Percentiles rank a stretch among this genome's conserved stretches.
Conservation (phyloP, 2,888 invertebrate species). For the Heliconius ethilla region DNA sequence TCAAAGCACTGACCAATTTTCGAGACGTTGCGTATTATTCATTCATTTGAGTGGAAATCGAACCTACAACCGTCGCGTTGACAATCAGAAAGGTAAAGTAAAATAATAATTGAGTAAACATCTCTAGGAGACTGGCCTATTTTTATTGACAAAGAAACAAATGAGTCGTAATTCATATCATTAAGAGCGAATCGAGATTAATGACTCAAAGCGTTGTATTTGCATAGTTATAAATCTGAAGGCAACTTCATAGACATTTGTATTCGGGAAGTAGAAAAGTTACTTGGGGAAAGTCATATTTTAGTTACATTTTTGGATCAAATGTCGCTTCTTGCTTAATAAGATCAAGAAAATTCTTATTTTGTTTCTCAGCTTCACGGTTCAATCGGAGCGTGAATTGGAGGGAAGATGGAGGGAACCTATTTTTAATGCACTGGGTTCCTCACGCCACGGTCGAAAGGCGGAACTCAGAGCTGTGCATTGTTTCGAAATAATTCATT, state of each 20-base stretch:
- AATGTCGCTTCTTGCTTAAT: background rate
- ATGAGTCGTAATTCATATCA: constrained; percentile 16
- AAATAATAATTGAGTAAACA: background rate
- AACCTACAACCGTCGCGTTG: too few species aligned
- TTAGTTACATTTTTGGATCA: constrained; percentile 7
- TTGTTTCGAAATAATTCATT: background rate
- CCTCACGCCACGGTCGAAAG: background rate
- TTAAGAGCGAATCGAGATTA: constrained; percentile 30
- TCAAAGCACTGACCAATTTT: too few species aligned
- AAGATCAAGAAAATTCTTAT: background rate
- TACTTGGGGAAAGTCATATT: background rate
- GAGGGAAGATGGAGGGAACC: background rate
- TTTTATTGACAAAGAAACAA: constrained; percentile 1
- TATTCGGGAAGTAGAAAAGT: constrained; percentile 21
- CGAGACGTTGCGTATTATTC: too few species aligned
- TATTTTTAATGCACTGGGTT: background rate
- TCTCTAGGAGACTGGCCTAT: background rate
- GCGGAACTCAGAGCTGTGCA: background rate
- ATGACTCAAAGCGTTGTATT: constrained; percentile 39
- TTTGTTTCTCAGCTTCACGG: background rate
- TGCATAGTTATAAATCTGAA: constrained; percentile 32
- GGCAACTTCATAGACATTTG: constrained; percentile 22
- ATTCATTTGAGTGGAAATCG: too few species aligned
- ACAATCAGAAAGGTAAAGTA: background rate
- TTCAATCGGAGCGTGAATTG: background rate